Evolutionary conservation across 2,113 vertebrate genomes (phyloP).

Genomic region (Dipodomys merriami): DNA sequence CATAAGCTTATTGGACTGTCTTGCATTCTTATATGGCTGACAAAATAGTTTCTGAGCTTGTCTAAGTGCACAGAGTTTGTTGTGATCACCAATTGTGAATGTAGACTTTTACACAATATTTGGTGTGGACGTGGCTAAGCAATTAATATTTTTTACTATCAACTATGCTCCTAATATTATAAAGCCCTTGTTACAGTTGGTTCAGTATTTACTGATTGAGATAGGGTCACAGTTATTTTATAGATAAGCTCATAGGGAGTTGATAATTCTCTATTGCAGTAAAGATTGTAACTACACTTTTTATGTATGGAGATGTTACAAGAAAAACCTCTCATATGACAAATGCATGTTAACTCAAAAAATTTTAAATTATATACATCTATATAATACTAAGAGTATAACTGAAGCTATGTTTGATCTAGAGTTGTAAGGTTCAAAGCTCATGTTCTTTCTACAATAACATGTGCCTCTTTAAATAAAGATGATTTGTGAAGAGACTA

Average conservation of each 20-base stretch:
- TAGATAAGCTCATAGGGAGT: neutral
- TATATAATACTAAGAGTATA: neutral
- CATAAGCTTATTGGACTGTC: neutral
- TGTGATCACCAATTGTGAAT: neutral
- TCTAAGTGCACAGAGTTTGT: neutral
- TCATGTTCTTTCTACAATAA: neutral
- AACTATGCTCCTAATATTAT: neutral
- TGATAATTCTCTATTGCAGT: neutral
- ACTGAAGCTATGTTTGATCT: neutral
- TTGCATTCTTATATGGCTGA: neutral
- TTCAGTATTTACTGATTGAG: slow-evolving; percentile 12
- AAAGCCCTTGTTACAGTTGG: neutral
- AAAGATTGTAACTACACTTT: neutral
- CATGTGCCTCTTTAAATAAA: neutral
- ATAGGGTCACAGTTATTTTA: neutral
- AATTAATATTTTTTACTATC: neutral
- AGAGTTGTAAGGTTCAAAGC: neutral
- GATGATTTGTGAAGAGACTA: neutral
- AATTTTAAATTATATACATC: too few relatives aligned
- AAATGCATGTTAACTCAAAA: too few relatives aligned
- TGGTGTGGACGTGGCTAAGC: neutral
- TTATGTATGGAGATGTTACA: too few relatives aligned
- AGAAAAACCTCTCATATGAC: too few relatives aligned
- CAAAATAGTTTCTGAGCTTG: neutral
- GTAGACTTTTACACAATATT: neutral